Evolutionary conservation across 2,797 vertebrate genomes (phyloP).

Genomic region (Dermochelys coriacea): DNA sequence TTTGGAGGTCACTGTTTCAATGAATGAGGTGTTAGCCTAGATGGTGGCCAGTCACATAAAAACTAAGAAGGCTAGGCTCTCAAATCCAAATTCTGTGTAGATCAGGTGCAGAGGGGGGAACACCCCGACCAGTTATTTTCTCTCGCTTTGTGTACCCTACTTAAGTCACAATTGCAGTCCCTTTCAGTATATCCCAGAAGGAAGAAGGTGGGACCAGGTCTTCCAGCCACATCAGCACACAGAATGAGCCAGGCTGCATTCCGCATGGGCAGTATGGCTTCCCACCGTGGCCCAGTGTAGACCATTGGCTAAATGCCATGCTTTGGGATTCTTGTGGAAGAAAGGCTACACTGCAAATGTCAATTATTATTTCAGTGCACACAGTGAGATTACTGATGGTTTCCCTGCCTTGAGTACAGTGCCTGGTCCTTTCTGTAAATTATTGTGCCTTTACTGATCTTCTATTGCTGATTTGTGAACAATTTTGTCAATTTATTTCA

Average conservation of each 20-base stretch:
- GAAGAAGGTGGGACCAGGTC: neutral
- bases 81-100: neutral
- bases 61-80: neutral
- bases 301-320: neutral
- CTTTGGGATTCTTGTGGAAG: neutral
- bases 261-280: no score
- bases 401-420: no score
- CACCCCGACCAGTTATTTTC: neutral
- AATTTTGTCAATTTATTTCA: neutral
- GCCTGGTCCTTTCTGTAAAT: neutral
- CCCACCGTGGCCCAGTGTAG: neutral
- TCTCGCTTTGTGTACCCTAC: neutral
- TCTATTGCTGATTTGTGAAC: neutral
- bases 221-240: neutral
- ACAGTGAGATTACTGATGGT: neutral
- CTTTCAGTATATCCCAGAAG: neutral
- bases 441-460: no score
- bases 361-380: neutral
- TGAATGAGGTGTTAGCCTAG: neutral
- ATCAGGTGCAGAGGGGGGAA: neutral
- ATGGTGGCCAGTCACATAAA: neutral
- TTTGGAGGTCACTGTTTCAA: neutral
- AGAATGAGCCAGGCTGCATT: neutral
- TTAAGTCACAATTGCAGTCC: neutral
- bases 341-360: neutral